Conservation (phyloP, 1,140 invertebrate species). For the Bombus fervidus region DNA sequence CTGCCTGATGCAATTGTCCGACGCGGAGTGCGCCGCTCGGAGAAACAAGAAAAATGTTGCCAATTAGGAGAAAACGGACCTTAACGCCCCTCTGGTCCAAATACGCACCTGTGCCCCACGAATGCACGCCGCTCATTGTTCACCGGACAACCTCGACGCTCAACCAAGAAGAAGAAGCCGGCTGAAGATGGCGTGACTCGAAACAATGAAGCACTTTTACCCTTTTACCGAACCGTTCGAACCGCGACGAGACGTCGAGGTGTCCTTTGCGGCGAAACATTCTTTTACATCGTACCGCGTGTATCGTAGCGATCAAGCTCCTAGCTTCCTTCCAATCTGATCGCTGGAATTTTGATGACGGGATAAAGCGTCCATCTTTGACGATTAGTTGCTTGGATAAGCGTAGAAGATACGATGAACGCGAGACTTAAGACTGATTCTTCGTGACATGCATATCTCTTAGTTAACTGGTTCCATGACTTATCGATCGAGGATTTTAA, state of each 20-base stretch:
- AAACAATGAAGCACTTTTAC: conserved; percentile 41
- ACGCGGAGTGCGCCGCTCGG: conserved; percentile 18
- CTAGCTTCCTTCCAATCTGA: neutral
- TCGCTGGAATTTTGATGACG: neutral
- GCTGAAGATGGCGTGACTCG: neutral
- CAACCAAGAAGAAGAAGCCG: neutral
- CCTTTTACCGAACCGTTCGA: neutral
- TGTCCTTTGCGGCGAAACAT: neutral
- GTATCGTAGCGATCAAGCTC: neutral
- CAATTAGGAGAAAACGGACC: conserved; percentile 52
- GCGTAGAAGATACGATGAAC: too few relatives aligned
- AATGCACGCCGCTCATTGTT: conserved; percentile 45
- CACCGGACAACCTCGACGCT: conserved; percentile 15
- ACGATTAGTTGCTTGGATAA: neutral
- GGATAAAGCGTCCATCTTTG: neutral
- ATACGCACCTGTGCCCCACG: conserved; percentile 50
- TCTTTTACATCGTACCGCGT: neutral
- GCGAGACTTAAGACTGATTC: too few relatives aligned
- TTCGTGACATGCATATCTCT: too few relatives aligned
- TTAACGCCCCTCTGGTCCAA: conserved; percentile 44
- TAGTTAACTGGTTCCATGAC: too few relatives aligned
- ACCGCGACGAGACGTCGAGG: neutral
- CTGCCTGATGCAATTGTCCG: conserved; percentile 45
- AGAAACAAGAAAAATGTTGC: conserved; percentile 49
- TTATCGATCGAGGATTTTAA: too few relatives aligned